Evolutionary conservation across 2,113 vertebrate genomes (phyloP).

Genomic region (Alouatta palliata): DNA sequence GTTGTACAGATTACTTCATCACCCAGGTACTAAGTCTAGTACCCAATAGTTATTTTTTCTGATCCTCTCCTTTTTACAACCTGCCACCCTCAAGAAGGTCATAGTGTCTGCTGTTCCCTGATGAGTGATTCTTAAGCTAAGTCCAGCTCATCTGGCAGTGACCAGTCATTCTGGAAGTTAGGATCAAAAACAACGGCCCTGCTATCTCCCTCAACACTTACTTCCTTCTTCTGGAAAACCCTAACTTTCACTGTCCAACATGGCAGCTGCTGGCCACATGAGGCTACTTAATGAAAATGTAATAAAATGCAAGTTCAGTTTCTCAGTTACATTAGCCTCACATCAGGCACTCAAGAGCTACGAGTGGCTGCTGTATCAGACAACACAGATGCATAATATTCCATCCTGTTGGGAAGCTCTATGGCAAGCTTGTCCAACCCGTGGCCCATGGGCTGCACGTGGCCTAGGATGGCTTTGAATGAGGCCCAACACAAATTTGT

Average conservation of each 20-base stretch:
- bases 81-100: too few species aligned
- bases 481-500: too few species aligned
- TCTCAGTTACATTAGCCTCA: not conserved
- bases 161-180: not conserved
- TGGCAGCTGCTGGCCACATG: not conserved
- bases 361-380: accelerated
- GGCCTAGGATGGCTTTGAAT: too few species aligned
- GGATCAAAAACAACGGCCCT: not conserved
- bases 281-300: not conserved
- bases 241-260: not conserved
- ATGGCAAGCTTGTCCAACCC: too few species aligned
- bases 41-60: too few species aligned
- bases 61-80: too few species aligned
- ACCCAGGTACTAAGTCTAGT: too few species aligned
- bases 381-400: too few species aligned
- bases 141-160: accelerated
- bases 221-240: not conserved
- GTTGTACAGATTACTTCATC: too few species aligned
- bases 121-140: not conserved
- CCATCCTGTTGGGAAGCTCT: not conserved
- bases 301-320: not conserved
- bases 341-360: not conserved
- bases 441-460: too few species aligned
- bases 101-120: too few species aligned
- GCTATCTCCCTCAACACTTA: not conserved